Percentiles rank a stretch among this genome's conserved stretches.
These are phyloP conservation scores for Speoplatyrhinus poulsoni DNA, from an alignment of 2,113 vertebrate species.

Conservation along the genomic window DNA sequence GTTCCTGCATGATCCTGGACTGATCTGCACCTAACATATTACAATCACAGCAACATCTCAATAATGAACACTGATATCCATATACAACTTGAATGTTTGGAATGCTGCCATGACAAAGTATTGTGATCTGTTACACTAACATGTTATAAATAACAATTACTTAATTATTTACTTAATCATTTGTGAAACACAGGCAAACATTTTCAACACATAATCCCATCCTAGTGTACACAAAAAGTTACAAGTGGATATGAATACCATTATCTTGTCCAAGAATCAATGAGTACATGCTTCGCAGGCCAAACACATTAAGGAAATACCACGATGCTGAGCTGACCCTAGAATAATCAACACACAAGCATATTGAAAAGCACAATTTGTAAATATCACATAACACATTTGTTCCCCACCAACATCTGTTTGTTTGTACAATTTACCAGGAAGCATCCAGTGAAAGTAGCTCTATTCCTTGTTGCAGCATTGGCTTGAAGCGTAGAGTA, in stretches of 20 bases:
- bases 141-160: too few species aligned
- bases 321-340: slow-evolving; percentile 99
- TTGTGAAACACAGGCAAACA: too few species aligned
- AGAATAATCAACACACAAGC: slow-evolving; percentile 22
- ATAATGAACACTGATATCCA: too few species aligned
- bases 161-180: too few species aligned
- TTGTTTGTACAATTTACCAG: slow-evolving; percentile 80
- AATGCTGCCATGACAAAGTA: too few species aligned
- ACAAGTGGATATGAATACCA: slow-evolving; percentile 73
- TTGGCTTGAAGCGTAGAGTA: slow-evolving; percentile 95
- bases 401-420: not conserved
- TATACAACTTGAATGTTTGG: not conserved
- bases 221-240: not conserved
- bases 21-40: slow-evolving; percentile 87
- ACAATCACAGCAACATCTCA: not conserved
- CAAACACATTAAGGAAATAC: slow-evolving; percentile 99
- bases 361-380: not conserved
- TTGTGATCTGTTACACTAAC: too few species aligned
- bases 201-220: not conserved
- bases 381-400: not conserved
- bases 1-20: slow-evolving; percentile 97
- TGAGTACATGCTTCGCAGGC: slow-evolving; percentile 97
- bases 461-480: slow-evolving; percentile 98
- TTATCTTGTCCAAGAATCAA: slow-evolving; percentile 98
- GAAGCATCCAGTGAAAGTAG: slow-evolving; percentile 96